A percentile compares a stretch with the other conserved stretches of the same genome.
phyloP scores from a whole-genome alignment of 2,888 invertebrate species.

The Baccha elongata region DNA sequence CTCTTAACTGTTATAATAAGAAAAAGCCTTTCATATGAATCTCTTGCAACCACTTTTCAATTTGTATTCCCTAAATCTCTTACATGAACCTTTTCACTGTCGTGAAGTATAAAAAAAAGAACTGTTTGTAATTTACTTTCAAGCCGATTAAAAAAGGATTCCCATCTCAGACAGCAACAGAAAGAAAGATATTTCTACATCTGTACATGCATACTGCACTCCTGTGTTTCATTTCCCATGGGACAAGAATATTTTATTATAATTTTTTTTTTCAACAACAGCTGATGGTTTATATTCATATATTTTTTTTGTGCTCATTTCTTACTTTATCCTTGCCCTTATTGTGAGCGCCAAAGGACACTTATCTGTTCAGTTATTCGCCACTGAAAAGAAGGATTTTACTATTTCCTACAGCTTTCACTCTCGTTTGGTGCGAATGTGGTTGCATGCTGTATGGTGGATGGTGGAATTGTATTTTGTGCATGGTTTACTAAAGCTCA shows the following conservation, averaged over 20 bases:
- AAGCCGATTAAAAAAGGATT: slow-evolving; percentile 62
- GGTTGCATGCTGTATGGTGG: background rate
- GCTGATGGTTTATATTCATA: slow-evolving; percentile 17
- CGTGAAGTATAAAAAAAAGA: slow-evolving; percentile 40
- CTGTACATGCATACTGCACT: slow-evolving; percentile 31
- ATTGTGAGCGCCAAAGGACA: slow-evolving; percentile 62
- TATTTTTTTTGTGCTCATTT: slow-evolving; percentile 5
- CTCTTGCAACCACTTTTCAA: background rate
- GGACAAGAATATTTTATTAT: slow-evolving; percentile 49
- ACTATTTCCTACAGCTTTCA: slow-evolving; percentile 48
- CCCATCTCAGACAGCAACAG: slow-evolving; percentile 19
- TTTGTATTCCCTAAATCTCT: slow-evolving; percentile 30
- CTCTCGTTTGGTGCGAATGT: slow-evolving; percentile 30
- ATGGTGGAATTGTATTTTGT: slow-evolving; percentile 26
- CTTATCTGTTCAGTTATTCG: slow-evolving; percentile 57
- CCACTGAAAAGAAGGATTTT: slow-evolving; percentile 46
- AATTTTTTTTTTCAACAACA: slow-evolving; percentile 47
- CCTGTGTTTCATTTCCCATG: slow-evolving; percentile 38
- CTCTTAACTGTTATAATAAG: no score
- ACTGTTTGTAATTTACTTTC: slow-evolving; percentile 64
- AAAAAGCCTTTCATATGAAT: background rate
- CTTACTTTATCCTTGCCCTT: slow-evolving; percentile 54
- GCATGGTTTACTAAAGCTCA: slow-evolving; percentile 51
- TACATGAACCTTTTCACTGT: slow-evolving; percentile 41
- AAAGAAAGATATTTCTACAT: slow-evolving; percentile 11